Evolutionary conservation across 2,888 invertebrate species (phyloP), one percentile per base, ranked within the genome.

Genomic region (Junonia oenone): DNA sequence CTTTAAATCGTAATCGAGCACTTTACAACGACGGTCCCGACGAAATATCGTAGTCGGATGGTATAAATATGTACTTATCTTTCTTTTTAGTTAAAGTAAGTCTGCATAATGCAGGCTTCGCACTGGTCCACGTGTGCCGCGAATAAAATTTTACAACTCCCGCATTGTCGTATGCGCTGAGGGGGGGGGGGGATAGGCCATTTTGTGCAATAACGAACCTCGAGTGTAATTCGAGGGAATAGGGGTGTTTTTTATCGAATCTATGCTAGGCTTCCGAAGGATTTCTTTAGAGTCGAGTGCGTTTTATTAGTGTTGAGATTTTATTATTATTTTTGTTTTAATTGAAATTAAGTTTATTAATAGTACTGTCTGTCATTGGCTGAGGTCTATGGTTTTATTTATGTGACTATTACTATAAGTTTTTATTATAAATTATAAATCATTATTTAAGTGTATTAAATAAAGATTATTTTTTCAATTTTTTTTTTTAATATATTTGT

Each of bases 1-100:
- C 87, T 81, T 89, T 90, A 89, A 90, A 90, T 90, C 87, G 90
- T 87, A 89, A 89, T 90, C 88, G 89, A 88, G 87, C 86, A 86
- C 87, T 82, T 84, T 84, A 84, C 83, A 80, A 70, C 83, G 89
- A 85, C 81, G 81, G 77, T 83, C 76, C 78, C 79, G 66, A 78
- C 79, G 81, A 88, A 86, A 85, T 88, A 87, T 85, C 83, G 85
- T 78, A 72, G 72, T 76, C 76, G 78, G 81, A 80, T 81, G 76
- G 86, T 83, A 88, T 90, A 90, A 89, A 90, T 89, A 89, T 87
- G 85, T 81, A 82, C 81, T 87, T 89, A 88, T 88, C 88, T 86
- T 85, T 87, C 85, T 87, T 88, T 88, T 88, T 87, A 86, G 85
- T 82, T 83, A 82, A 84, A 83, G 82, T 84, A 81, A 40, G 76